Conservation (phyloP, 1,140 invertebrate species). For the Drosophila arawakana region DNA sequence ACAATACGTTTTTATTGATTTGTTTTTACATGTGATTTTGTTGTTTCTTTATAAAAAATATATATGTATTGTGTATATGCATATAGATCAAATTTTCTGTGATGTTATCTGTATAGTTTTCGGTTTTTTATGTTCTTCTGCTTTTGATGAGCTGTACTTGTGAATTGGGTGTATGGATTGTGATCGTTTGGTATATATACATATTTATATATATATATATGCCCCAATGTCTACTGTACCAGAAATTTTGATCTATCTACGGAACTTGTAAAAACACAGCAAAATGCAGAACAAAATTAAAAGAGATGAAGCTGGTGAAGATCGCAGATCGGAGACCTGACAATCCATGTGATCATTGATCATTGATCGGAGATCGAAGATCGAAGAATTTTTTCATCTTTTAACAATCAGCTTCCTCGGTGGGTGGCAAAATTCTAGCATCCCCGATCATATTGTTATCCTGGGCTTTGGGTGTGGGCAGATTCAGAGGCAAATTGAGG, state of each 20-base stretch:
- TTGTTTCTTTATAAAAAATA: constrained; percentile 16
- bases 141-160: background rate
- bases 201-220: background rate
- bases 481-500: constrained; percentile 53
- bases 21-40: constrained; percentile 12
- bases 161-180: constrained; percentile 2
- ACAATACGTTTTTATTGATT: constrained; percentile 19
- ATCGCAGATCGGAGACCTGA: background rate
- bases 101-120: background rate
- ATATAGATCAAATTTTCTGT: constrained; percentile 7
- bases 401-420: constrained; percentile 13
- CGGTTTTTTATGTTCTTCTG: too few relatives aligned
- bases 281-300: constrained; percentile 14
- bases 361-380: too few relatives aligned
- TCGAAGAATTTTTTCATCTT: background rate
- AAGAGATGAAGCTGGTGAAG: constrained; percentile 1
- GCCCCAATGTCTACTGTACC: constrained; percentile 11
- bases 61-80: background rate
- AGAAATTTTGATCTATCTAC: constrained; percentile 33
- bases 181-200: background rate
- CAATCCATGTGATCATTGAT: background rate
- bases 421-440: constrained; percentile 45
- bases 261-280: background rate
- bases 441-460: constrained; percentile 31
- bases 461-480: constrained; percentile 24